Conservation (phyloP, 2,797 vertebrate genomes). For the Tadarida brasiliensis region DNA sequence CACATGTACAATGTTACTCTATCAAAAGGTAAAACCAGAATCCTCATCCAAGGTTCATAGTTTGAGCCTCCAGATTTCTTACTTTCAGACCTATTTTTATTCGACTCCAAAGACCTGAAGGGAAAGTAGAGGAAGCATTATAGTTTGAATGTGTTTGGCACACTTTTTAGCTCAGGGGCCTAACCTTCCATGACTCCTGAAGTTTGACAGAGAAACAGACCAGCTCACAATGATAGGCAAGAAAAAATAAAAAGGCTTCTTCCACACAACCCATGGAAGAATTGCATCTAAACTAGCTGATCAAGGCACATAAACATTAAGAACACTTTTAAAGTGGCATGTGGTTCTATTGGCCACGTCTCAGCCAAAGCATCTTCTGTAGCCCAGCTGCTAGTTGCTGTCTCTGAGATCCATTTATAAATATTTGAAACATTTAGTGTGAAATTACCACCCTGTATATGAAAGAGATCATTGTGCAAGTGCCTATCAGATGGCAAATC, state of each 20-base stretch:
- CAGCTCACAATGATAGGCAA: slow-evolving; percentile 36
- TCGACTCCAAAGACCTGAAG: neutral
- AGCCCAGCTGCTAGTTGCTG: slow-evolving; percentile 81
- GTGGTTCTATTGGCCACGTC: slow-evolving; percentile 81
- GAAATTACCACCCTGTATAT: slow-evolving; percentile 73
- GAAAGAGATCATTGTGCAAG: slow-evolving; percentile 78
- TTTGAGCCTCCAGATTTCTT: slow-evolving; percentile 62
- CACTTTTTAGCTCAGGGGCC: neutral
- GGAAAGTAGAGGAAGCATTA: neutral
- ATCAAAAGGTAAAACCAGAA: slow-evolving; percentile 77
- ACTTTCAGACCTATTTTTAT: slow-evolving; percentile 66
- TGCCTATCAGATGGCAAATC: slow-evolving; percentile 80
- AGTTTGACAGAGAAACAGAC: slow-evolving; percentile 58
- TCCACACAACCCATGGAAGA: slow-evolving; percentile 52
- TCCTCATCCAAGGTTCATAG: slow-evolving; percentile 67
- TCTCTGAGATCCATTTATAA: slow-evolving; percentile 84
- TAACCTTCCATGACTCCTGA: slow-evolving; percentile 67
- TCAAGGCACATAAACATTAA: slow-evolving; percentile 87
- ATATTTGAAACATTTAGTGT: slow-evolving; percentile 85
- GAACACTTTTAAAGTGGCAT: slow-evolving; percentile 75
- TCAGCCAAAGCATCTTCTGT: slow-evolving; percentile 79
- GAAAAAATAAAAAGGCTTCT: slow-evolving; percentile 18
- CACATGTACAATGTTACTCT: slow-evolving; percentile 61
- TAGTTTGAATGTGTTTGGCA: neutral
- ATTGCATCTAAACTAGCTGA: slow-evolving; percentile 80